Percentiles rank a stretch among this genome's conserved stretches.
These are phyloP conservation scores for Acropternis orthonyx DNA, from an alignment of 2,797 vertebrate genomes.

Conservation along the genomic window DNA sequence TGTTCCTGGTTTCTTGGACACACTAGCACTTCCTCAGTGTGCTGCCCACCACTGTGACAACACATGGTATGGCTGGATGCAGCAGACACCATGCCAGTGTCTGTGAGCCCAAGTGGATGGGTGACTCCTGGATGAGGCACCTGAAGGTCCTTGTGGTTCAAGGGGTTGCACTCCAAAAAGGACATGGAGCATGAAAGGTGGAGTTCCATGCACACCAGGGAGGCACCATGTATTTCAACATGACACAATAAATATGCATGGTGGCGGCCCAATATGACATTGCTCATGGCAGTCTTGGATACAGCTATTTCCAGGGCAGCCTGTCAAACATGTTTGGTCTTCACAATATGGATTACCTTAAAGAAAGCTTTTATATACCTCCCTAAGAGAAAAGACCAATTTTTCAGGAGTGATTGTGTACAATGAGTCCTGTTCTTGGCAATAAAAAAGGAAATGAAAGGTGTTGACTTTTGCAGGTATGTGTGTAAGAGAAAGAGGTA, in stretches of 20 bases:
- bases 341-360: background rate
- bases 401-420: background rate
- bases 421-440: background rate
- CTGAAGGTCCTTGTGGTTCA: fast-evolving
- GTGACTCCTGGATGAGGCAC: background rate
- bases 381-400: fast-evolving
- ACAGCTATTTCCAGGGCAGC: background rate
- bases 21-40: background rate
- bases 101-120: fast-evolving
- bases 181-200: background rate
- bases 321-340: fast-evolving
- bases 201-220: too few species aligned
- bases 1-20: background rate
- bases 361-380: background rate
- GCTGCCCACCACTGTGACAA: background rate
- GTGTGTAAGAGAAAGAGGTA: background rate
- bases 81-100: fast-evolving
- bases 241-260: background rate
- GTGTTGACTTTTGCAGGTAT: background rate
- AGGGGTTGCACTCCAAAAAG: background rate
- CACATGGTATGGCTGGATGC: fast-evolving
- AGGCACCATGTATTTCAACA: background rate
- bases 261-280: background rate
- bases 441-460: background rate
- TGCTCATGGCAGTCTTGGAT: background rate